These are phyloP conservation scores for Characodon lateralis DNA, from an alignment of 2,797 vertebrate genomes.

Conservation along the genomic window DNA sequence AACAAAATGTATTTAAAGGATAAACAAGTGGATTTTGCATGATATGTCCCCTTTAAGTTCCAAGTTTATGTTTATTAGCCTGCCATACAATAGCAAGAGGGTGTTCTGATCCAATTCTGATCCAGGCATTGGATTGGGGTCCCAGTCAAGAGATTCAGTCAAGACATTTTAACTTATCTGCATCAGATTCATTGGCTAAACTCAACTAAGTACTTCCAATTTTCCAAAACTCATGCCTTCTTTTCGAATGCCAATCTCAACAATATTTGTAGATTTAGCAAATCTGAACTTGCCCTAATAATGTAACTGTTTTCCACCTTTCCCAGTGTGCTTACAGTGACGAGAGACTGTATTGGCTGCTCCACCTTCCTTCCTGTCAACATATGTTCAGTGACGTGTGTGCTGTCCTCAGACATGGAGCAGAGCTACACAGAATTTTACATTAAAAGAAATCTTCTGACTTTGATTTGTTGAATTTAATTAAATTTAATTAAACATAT, in stretches of 20 bases:
- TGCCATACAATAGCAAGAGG: background rate
- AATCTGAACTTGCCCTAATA: background rate
- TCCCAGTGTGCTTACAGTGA: background rate
- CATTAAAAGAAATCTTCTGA: too few species aligned
- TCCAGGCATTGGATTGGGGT: background rate
- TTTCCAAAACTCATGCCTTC: background rate
- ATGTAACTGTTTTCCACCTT: background rate
- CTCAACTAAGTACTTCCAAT: background rate
- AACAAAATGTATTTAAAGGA: too few species aligned
- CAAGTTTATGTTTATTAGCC: background rate
- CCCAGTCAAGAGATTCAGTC: background rate
- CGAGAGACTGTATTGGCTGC: background rate
- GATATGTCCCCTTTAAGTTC: too few species aligned
- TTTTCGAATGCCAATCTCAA: background rate
- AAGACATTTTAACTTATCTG: background rate
- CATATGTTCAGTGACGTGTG: background rate
- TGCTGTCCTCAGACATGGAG: background rate
- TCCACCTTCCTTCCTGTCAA: background rate
- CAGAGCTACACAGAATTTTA: background rate
- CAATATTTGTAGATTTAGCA: background rate
- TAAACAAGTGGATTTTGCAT: too few species aligned
- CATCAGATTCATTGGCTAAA: background rate
- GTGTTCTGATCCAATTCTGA: background rate
- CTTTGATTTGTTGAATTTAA: background rate
- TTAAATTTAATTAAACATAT: background rate